phyloP scores from a whole-genome alignment of 2,888 invertebrate genomes.

The Agrilus cyanescens region DNA sequence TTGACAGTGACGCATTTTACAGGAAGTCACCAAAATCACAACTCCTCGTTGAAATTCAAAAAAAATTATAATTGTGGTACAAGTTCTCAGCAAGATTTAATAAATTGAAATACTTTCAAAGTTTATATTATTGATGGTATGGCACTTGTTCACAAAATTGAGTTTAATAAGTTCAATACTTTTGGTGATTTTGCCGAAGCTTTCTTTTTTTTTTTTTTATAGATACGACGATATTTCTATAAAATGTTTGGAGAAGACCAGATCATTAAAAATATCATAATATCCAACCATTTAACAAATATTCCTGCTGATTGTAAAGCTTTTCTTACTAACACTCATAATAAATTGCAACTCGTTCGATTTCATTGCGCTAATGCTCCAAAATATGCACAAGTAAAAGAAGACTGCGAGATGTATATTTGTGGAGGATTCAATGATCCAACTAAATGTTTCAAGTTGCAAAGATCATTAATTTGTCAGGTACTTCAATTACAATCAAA shows the following conservation, averaged over 20 bases:
- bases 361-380: constrained; percentile 14
- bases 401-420: constrained; percentile 12
- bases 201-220: constrained; percentile 7
- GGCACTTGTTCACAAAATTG: constrained; percentile 9
- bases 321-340: constrained; percentile 15
- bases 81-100: constrained; percentile 10
- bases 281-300: too few species aligned
- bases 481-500: constrained; percentile 20
- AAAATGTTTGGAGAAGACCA: constrained; percentile 16
- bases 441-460: constrained; percentile 17
- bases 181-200: constrained; percentile 6
- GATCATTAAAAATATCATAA: constrained; percentile 16
- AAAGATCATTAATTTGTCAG: constrained; percentile 18
- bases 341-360: constrained; percentile 18
- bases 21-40: too few species aligned
- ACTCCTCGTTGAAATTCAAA: constrained; percentile 11
- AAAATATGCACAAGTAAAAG: constrained; percentile 14
- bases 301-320: too few species aligned
- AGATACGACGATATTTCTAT: constrained; percentile 11
- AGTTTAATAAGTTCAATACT: constrained; percentile 12
- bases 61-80: constrained; percentile 8
- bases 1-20: constrained; percentile 11
- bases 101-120: constrained; percentile 5
- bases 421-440: constrained; percentile 13
- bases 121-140: constrained; percentile 14